A percentile compares a stretch with the other conserved stretches of the same genome.
These are phyloP conservation scores for Diadegma fenestrale DNA, from an alignment of 2,888 invertebrate species.

Conservation along the genomic window DNA sequence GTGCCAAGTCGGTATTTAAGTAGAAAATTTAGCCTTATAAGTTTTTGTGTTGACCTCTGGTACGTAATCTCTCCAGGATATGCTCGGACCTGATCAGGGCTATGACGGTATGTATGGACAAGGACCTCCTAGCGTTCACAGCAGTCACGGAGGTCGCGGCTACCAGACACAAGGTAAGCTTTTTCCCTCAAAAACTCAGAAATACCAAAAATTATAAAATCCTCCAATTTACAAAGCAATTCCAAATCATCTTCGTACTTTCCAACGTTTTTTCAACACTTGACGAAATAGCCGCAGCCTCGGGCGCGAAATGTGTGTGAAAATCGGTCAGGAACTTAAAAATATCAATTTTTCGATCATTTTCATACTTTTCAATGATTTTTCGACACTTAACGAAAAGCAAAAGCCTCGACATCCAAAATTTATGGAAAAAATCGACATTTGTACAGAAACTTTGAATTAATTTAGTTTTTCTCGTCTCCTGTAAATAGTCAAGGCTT, in stretches of 20 bases:
- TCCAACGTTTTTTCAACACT: background rate
- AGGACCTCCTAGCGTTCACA: constrained; percentile 94
- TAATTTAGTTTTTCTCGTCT: background rate
- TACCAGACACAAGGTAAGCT: constrained; percentile 95
- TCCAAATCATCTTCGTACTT: background rate
- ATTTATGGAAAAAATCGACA: background rate
- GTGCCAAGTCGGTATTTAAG: constrained; percentile 33
- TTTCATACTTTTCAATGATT: background rate
- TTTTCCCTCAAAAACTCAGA: background rate
- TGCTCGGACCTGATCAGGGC: constrained; percentile 96
- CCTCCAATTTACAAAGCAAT: background rate
- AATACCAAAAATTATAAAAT: background rate
- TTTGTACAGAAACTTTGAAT: background rate
- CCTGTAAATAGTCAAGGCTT: background rate
- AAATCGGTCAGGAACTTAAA: background rate
- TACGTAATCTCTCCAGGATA: constrained; percentile 89
- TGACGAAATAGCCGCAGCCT: background rate
- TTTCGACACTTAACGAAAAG: background rate
- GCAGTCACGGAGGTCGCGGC: constrained; percentile 91
- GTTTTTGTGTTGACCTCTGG: constrained; percentile 83
- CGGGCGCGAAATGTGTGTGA: too few species aligned
- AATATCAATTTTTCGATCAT: background rate
- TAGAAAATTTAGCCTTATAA: constrained; percentile 40
- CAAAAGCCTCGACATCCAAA: too few species aligned
- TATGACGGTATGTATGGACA: constrained; percentile 97